Percentiles rank a stretch among this genome's conserved stretches.
phyloP scores from a whole-genome alignment of 2,113 vertebrate genomes.

The Hepsetus odoe region DNA sequence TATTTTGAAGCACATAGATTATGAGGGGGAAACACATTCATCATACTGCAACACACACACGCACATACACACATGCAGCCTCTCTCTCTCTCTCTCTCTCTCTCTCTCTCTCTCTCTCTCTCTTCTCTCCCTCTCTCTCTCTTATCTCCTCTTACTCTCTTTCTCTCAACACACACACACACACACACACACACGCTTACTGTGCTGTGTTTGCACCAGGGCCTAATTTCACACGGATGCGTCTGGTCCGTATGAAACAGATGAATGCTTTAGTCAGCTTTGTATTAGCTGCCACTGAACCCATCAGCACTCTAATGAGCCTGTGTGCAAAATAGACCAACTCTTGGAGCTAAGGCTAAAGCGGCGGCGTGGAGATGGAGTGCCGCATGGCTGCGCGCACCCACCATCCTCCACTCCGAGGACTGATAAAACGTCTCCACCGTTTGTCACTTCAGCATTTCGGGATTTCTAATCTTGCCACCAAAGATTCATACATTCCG shows the following conservation, averaged over 20 bases:
- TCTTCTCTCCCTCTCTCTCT: slow-evolving; percentile 4
- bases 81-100: slow-evolving; percentile 46
- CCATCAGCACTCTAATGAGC: slow-evolving; percentile 54
- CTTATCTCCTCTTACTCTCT: slow-evolving; percentile 30
- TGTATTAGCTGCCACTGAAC: slow-evolving; percentile 57
- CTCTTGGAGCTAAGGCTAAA: slow-evolving; percentile 43
- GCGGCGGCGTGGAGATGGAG: slow-evolving; percentile 20
- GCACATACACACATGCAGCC: slow-evolving; percentile 36
- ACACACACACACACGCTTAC: slow-evolving; percentile 34
- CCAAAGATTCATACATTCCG: slow-evolving; percentile 12
- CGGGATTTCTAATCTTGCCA: slow-evolving; percentile 10
- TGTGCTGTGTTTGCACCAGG: slow-evolving; percentile 42
- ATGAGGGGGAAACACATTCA: slow-evolving; percentile 84
- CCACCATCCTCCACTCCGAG: neutral
- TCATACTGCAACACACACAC: slow-evolving; percentile 76
- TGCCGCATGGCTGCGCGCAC: neutral
- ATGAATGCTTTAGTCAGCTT: slow-evolving; percentile 55
- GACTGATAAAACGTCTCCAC: slow-evolving; percentile 27
- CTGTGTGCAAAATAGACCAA: slow-evolving; percentile 50
- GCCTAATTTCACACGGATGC: slow-evolving; percentile 57
- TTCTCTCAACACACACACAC: slow-evolving; percentile 49
- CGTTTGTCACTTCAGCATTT: slow-evolving; percentile 29
- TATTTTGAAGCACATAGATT: slow-evolving; percentile 88
- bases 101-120: slow-evolving; percentile 30
- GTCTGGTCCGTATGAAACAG: slow-evolving; percentile 50